Evolutionary conservation across 2,113 vertebrate species (phyloP).

Genomic region (Cariama cristata): DNA sequence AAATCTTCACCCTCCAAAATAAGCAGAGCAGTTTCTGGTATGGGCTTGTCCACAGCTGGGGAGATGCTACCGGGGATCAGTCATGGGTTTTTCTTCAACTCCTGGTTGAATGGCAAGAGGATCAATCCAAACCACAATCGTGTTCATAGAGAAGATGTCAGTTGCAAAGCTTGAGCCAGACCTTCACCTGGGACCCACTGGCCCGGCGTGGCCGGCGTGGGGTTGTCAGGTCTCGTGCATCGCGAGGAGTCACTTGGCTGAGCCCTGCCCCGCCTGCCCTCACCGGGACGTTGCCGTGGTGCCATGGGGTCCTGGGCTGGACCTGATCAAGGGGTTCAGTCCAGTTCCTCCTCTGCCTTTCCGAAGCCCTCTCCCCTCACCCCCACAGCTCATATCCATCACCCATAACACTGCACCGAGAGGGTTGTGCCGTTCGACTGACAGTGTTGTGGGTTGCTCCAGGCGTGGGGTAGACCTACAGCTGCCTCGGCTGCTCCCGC

Average conservation of each 20-base stretch:
- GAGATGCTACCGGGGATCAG: neutral
- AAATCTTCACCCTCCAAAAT: neutral
- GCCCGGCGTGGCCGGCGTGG: neutral
- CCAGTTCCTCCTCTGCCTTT: neutral
- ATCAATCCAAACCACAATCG: accelerated
- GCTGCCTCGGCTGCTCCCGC: neutral
- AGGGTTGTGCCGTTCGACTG: neutral
- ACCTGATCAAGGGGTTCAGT: neutral
- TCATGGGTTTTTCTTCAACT: neutral
- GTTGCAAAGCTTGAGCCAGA: neutral
- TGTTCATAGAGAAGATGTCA: neutral
- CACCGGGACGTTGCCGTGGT: accelerated
- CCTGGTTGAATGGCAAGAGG: neutral
- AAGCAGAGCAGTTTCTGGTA: neutral
- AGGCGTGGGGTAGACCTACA: neutral
- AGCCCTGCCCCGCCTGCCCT: neutral
- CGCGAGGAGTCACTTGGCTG: accelerated
- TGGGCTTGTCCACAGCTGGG: neutral
- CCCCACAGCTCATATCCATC: neutral
- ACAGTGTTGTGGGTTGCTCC: neutral
- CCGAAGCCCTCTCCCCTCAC: neutral
- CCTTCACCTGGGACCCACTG: neutral
- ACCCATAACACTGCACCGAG: neutral
- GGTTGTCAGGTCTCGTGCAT: neutral
- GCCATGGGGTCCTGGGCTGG: neutral